Base-by-base conservation (phyloP, 2,888 invertebrate genomes). In the Drosophila kuntzei region DNA sequence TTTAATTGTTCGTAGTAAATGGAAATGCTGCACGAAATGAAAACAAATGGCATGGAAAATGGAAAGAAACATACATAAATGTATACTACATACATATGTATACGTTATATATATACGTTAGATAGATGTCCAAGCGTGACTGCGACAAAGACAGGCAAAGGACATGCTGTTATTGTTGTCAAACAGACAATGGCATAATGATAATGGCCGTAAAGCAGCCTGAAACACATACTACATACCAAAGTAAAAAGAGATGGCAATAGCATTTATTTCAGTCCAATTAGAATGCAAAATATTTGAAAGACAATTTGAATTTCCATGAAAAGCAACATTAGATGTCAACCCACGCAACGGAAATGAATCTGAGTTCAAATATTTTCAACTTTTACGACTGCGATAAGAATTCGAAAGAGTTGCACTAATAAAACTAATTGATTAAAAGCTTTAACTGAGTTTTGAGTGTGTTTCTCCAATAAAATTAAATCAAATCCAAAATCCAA, bases 381-480 rank as follows among this genome's bases (percentile, higher is more conserved):
- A 44, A 32, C 11, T 59, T 79, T 70, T 64, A 82, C 37, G 70
- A 71, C 41, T 36, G n/a, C 50, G 80, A 81, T 81, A 85, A 75
- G 79, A 79, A 76, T 51, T 47, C 37, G 22, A 47, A 58, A 73
- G 59, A 55, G 68, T 47, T 41, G 39, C 32, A 27, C 63, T 39
- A 76, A 76, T 76, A 80, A 76, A 79, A 70, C 62, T 79, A 67
- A 71, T 71, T 71, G 79, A 74, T 78, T 60, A 79, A 84, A 80
- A 84, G 87, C 59, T 43, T 50, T n/a, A 57, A 53, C 22, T 9
- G 44, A 14, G n/a, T 14, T 36, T 8, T 20, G 43, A 29, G 16
- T 20, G 39, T 39, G 9, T 25, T 46, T 50, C 39, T 51, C 18
- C 20, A 62, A 47, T 39, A 47, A 47, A 68, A 43, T 61, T 36